phyloP scores from a whole-genome alignment of 2,797 vertebrate species.

The Pygocentrus nattereri region DNA sequence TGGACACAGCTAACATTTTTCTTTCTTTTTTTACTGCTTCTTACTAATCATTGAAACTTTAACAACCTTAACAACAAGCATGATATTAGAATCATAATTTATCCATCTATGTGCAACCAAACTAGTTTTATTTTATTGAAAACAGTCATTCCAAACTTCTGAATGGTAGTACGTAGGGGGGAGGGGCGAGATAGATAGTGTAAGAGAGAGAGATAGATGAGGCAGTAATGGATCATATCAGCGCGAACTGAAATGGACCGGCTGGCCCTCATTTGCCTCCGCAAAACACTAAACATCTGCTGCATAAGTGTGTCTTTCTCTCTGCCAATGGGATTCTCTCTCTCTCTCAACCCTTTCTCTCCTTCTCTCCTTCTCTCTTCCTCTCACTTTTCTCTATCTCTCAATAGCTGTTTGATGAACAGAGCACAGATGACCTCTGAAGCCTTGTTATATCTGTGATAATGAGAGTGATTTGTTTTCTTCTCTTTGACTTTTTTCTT shows the following conservation, averaged over 20 bases:
- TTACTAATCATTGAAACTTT: too few species aligned
- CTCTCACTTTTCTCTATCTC: constrained; percentile 1
- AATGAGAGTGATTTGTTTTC: neutral
- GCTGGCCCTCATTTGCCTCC: constrained; percentile 44
- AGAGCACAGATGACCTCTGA: neutral
- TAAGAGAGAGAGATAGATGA: constrained; percentile 39
- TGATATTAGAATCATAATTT: too few species aligned
- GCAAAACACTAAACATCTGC: constrained; percentile 68
- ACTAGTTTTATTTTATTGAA: too few species aligned
- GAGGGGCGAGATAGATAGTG: too few species aligned
- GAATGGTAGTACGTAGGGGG: too few species aligned
- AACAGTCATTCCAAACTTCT: too few species aligned
- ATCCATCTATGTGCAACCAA: too few species aligned
- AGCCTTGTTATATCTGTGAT: neutral
- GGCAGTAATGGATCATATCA: constrained; percentile 55
- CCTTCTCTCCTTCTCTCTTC: neutral
- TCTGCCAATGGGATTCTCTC: constrained; percentile 3
- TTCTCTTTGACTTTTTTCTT: neutral
- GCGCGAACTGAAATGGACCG: constrained; percentile 46
- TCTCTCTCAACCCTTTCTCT: neutral
- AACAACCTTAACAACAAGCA: too few species aligned
- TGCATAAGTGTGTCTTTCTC: constrained; percentile 48
- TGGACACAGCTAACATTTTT: too few species aligned
- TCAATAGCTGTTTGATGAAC: neutral
- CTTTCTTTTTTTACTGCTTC: too few species aligned